phyloP scores from a whole-genome alignment of 2,888 invertebrate species.

The Sphaerophoria rueppellii region DNA sequence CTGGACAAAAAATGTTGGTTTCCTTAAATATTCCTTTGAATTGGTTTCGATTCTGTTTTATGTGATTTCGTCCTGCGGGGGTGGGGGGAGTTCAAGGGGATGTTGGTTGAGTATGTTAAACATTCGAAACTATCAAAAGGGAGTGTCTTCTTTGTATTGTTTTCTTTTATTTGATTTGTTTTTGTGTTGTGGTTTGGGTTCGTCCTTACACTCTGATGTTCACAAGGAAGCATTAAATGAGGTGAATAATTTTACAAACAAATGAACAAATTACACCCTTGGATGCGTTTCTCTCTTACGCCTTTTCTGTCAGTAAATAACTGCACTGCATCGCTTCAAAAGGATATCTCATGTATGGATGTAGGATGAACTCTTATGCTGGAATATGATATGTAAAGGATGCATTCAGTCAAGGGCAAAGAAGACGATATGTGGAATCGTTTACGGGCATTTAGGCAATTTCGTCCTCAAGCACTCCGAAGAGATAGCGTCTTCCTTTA shows the following conservation, averaged over 20 bases:
- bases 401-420: conserved; percentile 26
- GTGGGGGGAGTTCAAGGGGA: background rate
- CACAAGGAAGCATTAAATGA: conserved; percentile 65
- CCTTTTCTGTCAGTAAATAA: conserved; percentile 64
- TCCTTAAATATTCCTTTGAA: conserved; percentile 62
- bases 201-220: conserved; percentile 24
- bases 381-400: background rate
- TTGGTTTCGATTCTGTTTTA: conserved; percentile 66
- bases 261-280: conserved; percentile 71
- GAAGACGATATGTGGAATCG: conserved; percentile 47
- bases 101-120: conserved; percentile 28
- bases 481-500: background rate
- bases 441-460: conserved; percentile 70
- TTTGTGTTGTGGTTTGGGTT: conserved; percentile 26
- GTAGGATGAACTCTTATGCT: conserved; percentile 6
- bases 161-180: conserved; percentile 14
- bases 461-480: conserved; percentile 28
- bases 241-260: conserved; percentile 73
- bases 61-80: conserved; percentile 46
- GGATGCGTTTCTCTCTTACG: conserved; percentile 65
- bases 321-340: conserved; percentile 63
- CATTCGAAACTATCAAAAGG: conserved; percentile 60
- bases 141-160: conserved; percentile 21
- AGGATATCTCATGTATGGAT: conserved; percentile 24
- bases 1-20: conserved; percentile 24